A percentile compares a stretch with the other conserved stretches of the same genome.
Evolutionary conservation across 2,888 invertebrate genomes (phyloP).

Genomic region (Calliopum simillimum): DNA sequence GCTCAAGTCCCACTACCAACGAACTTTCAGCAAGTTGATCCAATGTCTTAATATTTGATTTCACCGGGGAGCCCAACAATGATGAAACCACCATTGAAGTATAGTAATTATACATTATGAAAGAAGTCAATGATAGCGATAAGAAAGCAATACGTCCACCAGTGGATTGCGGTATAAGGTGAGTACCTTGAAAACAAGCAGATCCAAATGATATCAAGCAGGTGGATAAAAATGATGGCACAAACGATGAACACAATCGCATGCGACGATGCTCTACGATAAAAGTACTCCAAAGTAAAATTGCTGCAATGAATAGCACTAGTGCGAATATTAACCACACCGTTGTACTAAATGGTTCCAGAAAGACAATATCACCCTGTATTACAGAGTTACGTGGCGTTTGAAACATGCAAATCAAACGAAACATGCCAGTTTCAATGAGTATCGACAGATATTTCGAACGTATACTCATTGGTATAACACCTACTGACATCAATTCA

Average conservation of each 20-base stretch:
- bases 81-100: conserved; percentile 75
- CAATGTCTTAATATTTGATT: conserved; percentile 68
- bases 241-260: conserved; percentile 44
- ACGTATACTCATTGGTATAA: conserved; percentile 49
- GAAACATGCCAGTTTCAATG: conserved; percentile 52
- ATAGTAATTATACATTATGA: conserved; percentile 73
- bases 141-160: conserved; percentile 65
- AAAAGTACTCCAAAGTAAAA: conserved; percentile 63
- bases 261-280: conserved; percentile 53
- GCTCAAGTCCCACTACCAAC: conserved; percentile 70
- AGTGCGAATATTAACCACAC: conserved; percentile 71
- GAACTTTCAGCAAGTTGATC: conserved; percentile 70
- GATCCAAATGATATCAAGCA: conserved; percentile 68
- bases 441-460: conserved; percentile 45
- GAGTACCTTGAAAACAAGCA: conserved; percentile 69
- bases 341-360: conserved; percentile 70
- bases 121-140: conserved; percentile 59
- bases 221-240: conserved; percentile 60
- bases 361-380: conserved; percentile 70
- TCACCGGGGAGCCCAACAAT: conserved; percentile 71
- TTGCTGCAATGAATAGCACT: conserved; percentile 60
- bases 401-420: conserved; percentile 71
- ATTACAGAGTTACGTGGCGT: conserved; percentile 71
- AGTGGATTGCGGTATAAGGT: conserved; percentile 65
- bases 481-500: conserved; percentile 52